Evolutionary conservation across 2,888 invertebrate genomes (phyloP).

Genomic region (Ligdia adustata): DNA sequence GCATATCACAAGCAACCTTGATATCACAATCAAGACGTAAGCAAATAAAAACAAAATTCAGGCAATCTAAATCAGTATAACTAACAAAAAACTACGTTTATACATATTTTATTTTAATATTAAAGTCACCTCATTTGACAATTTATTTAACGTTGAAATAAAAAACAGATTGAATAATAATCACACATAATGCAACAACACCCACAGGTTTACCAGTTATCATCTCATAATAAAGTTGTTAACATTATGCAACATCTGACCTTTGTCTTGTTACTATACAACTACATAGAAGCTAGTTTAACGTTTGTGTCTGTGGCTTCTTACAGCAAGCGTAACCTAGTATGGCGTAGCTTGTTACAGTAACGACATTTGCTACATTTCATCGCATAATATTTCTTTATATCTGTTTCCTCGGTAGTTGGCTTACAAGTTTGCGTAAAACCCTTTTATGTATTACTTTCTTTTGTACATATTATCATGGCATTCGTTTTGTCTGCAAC

Average conservation of each 20-base stretch:
- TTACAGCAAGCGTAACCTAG: not conserved
- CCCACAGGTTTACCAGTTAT: too few species aligned
- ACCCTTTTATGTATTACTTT: conserved; percentile 28
- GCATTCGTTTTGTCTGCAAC: too few species aligned
- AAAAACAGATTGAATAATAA: conserved; percentile 50
- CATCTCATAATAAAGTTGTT: too few species aligned
- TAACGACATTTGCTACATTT: conserved; percentile 38
- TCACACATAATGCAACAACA: not conserved
- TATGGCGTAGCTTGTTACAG: conserved; percentile 22
- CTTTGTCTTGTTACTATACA: conserved; percentile 50
- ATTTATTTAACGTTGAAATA: conserved; percentile 37
- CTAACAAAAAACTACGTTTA: too few species aligned
- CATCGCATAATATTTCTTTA: conserved; percentile 34
- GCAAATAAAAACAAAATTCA: too few species aligned
- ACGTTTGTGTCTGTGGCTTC: conserved; percentile 1
- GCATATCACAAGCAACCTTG: too few species aligned
- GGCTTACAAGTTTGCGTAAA: conserved; percentile 40
- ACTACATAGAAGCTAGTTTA: conserved; percentile 14
- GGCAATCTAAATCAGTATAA: too few species aligned
- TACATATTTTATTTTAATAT: too few species aligned
- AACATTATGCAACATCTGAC: conserved; percentile 56
- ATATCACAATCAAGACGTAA: too few species aligned
- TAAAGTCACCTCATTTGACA: not conserved
- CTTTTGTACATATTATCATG: conserved; percentile 17
- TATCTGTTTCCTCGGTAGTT: conserved; percentile 42